Evolutionary conservation across 2,113 vertebrate genomes (phyloP).

Genomic region (Nerophis ophidion): DNA sequence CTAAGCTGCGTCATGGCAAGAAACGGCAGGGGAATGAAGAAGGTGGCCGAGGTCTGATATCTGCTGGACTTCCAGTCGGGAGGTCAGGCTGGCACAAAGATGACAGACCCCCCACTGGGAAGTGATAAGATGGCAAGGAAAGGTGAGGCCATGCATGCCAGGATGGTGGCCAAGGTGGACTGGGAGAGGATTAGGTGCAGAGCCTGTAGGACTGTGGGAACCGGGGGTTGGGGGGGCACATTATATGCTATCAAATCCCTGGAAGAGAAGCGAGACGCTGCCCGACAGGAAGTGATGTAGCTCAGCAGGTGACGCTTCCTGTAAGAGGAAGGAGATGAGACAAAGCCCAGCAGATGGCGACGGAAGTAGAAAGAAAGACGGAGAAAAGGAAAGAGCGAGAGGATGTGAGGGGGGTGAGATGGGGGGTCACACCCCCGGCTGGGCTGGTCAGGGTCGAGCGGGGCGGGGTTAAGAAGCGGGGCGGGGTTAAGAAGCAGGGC

Average conservation of each 20-base stretch:
- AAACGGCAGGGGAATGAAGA: slow-evolving; percentile 49
- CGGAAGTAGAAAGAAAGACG: slow-evolving; percentile 48
- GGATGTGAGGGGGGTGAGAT: slow-evolving; percentile 55
- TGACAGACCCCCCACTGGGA: slow-evolving; percentile 34
- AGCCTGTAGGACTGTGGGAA: slow-evolving; percentile 41
- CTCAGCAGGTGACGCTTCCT: slow-evolving; percentile 57
- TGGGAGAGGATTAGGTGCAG: slow-evolving; percentile 52
- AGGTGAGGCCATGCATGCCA: slow-evolving; percentile 52
- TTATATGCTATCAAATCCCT: too few species aligned
- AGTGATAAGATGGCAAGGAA: slow-evolving; percentile 50
- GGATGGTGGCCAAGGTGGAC: slow-evolving; percentile 56
- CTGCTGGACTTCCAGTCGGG: slow-evolving; percentile 4
- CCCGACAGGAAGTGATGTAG: slow-evolving; percentile 59
- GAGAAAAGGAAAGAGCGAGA: slow-evolving; percentile 55
- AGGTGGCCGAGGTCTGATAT: slow-evolving; percentile 14
- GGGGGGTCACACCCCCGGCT: slow-evolving; percentile 30
- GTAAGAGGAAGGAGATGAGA: slow-evolving; percentile 32
- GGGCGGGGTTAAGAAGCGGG: slow-evolving; percentile 35
- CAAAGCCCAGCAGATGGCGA: slow-evolving; percentile 50
- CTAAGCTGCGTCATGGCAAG: slow-evolving; percentile 54
- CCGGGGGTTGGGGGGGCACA: slow-evolving; percentile 3
- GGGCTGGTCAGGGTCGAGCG: slow-evolving; percentile 53
- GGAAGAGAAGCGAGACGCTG: neutral
- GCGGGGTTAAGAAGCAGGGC: slow-evolving; percentile 33
- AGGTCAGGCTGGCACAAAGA: slow-evolving; percentile 49